A percentile compares a stretch with the other conserved stretches of the same genome.
phyloP scores from a whole-genome alignment of 2,797 vertebrate genomes.

The Vireo griseus region DNA sequence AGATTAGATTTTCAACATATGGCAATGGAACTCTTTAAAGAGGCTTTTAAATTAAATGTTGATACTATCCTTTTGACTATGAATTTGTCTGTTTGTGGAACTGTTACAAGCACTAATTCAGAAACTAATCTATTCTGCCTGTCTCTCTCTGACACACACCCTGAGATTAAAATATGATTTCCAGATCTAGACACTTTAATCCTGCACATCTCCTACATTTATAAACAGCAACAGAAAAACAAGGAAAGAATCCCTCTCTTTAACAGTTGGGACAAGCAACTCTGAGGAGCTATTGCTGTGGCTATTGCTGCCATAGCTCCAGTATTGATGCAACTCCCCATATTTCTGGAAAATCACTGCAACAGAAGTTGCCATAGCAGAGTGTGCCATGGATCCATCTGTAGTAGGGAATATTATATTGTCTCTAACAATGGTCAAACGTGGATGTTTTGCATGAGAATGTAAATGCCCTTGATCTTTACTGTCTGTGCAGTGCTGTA shows the following conservation, averaged over 20 bases:
- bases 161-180: constrained; percentile 8
- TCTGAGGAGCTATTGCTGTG: background rate
- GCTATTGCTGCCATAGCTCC: background rate
- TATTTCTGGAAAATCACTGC: background rate
- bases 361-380: background rate
- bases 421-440: background rate
- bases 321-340: background rate
- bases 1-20: background rate
- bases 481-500: background rate
- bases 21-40: background rate
- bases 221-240: background rate
- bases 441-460: background rate
- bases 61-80: background rate
- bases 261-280: background rate
- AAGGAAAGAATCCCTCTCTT: background rate
- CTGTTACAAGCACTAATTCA: background rate
- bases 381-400: background rate
- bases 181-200: background rate
- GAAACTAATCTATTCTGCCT: background rate
- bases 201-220: background rate
- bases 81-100: background rate
- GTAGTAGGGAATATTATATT: background rate
- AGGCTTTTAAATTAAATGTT: background rate
- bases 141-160: background rate
- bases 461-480: background rate